Percentiles rank a stretch among this genome's conserved stretches.
Evolutionary conservation across 2,888 invertebrate genomes (phyloP).

Genomic region (Glyphotaelius pellucidus): DNA sequence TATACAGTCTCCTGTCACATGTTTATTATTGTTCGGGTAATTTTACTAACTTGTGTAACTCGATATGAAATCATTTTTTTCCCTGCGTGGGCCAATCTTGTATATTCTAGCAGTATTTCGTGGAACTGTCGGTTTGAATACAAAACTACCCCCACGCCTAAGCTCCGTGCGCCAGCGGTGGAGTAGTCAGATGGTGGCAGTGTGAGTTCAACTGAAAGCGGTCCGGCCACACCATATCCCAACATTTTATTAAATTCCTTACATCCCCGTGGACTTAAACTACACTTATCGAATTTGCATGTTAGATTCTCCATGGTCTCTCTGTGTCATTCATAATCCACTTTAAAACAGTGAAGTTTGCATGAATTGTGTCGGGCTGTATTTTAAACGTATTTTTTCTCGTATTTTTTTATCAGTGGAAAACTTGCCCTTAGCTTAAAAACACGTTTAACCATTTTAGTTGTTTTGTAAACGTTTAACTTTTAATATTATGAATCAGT

Average conservation of each 20-base stretch:
- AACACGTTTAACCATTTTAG: no score
- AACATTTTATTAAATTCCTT: slow-evolving; percentile 12
- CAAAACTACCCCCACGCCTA: background rate
- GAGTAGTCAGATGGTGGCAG: background rate
- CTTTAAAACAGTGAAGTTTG: background rate
- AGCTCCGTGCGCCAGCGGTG: background rate
- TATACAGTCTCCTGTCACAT: no score
- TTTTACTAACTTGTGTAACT: background rate
- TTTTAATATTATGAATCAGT: no score
- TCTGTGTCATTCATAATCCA: background rate
- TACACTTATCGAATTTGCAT: slow-evolving; percentile 27
- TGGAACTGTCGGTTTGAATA: background rate
- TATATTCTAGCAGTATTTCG: background rate
- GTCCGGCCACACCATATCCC: slow-evolving; percentile 7
- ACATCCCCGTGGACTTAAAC: slow-evolving; percentile 5
- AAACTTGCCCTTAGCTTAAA: background rate
- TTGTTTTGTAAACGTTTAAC: no score
- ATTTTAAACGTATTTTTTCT: background rate
- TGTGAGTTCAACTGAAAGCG: background rate
- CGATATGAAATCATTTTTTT: background rate
- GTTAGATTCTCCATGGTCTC: background rate
- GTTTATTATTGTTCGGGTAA: background rate
- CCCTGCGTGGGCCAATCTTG: background rate
- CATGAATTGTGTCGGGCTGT: background rate
- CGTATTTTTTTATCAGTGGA: no score